A percentile compares a stretch with the other conserved stretches of the same genome.
Evolutionary conservation across 2,888 invertebrate species (phyloP).

Genomic region (Drosophila setosimentum): DNA sequence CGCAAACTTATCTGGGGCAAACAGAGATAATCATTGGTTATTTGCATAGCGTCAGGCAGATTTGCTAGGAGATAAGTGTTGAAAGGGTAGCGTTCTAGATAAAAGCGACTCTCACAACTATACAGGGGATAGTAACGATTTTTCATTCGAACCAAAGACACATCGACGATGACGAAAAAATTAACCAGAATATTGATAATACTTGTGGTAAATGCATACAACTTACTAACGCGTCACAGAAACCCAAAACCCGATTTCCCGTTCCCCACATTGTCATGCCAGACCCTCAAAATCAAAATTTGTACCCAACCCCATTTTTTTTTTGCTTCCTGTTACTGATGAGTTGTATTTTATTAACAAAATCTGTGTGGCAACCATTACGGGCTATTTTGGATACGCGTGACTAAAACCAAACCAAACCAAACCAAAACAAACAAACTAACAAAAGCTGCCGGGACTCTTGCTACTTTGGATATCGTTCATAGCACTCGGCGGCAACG

Average conservation of each 20-base stretch:
- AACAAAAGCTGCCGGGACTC: slow-evolving; percentile 74
- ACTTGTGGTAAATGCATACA: slow-evolving; percentile 82
- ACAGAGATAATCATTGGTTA: slow-evolving; percentile 58
- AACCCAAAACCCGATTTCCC: slow-evolving; percentile 32
- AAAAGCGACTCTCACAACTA: slow-evolving; percentile 65
- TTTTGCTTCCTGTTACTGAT: slow-evolving; percentile 55
- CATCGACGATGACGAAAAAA: slow-evolving; percentile 83
- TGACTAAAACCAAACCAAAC: slow-evolving; percentile 51
- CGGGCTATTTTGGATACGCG: slow-evolving; percentile 59
- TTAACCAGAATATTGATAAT: slow-evolving; percentile 80
- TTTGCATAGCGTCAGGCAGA: slow-evolving; percentile 61
- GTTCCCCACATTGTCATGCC: slow-evolving; percentile 28
- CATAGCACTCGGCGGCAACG: slow-evolving; percentile 64
- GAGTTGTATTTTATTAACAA: slow-evolving; percentile 65
- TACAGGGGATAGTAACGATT: slow-evolving; percentile 82
- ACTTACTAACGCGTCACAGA: slow-evolving; percentile 33
- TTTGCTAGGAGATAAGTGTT: slow-evolving; percentile 49
- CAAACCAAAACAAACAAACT: slow-evolving; percentile 39
- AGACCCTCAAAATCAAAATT: slow-evolving; percentile 25
- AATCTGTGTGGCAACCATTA: slow-evolving; percentile 59
- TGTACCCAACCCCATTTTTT: slow-evolving; percentile 30
- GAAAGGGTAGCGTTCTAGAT: slow-evolving; percentile 68
- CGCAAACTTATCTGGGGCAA: slow-evolving; percentile 53
- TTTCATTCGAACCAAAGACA: slow-evolving; percentile 79
- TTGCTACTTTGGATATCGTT: slow-evolving; percentile 75